These are phyloP conservation scores for Tympanuchus pallidicinctus DNA, from an alignment of 2,113 vertebrate species.

Conservation along the genomic window DNA sequence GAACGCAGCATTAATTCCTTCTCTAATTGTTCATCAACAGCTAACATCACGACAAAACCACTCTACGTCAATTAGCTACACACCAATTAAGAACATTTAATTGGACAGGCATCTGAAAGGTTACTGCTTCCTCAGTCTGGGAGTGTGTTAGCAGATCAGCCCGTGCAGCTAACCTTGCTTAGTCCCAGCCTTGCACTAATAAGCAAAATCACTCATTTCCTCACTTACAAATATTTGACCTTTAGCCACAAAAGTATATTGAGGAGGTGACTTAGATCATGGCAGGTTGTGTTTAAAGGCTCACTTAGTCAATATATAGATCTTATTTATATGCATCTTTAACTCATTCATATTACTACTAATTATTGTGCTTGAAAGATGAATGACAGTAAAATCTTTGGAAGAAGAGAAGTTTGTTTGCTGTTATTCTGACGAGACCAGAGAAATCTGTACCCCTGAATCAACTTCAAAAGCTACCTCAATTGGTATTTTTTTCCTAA, in stretches of 20 bases:
- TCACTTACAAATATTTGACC: not conserved
- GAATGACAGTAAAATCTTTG: not conserved
- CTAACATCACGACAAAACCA: not conserved
- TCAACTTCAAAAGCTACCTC: not conserved
- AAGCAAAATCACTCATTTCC: not conserved
- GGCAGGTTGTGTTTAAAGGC: not conserved
- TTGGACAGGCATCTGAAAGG: not conserved
- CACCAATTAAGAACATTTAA: not conserved
- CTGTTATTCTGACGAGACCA: not conserved
- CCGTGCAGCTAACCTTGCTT: not conserved
- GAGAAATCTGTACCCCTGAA: not conserved
- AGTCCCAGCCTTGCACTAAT: not conserved
- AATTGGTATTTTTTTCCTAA: not conserved
- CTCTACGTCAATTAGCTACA: constrained; percentile 19
- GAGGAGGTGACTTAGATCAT: not conserved
- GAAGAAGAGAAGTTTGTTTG: not conserved
- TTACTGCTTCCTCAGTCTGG: not conserved
- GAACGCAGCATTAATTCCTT: no score
- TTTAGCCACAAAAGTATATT: not conserved
- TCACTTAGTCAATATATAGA: not conserved
- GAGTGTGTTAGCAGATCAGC: not conserved
- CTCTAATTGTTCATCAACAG: not conserved
- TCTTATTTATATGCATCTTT: not conserved
- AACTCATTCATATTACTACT: not conserved
- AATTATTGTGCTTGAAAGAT: not conserved